A percentile compares a stretch with the other conserved stretches of the same genome.
Conservation (phyloP, 2,113 vertebrate genomes). For the Heliornis fulica region DNA sequence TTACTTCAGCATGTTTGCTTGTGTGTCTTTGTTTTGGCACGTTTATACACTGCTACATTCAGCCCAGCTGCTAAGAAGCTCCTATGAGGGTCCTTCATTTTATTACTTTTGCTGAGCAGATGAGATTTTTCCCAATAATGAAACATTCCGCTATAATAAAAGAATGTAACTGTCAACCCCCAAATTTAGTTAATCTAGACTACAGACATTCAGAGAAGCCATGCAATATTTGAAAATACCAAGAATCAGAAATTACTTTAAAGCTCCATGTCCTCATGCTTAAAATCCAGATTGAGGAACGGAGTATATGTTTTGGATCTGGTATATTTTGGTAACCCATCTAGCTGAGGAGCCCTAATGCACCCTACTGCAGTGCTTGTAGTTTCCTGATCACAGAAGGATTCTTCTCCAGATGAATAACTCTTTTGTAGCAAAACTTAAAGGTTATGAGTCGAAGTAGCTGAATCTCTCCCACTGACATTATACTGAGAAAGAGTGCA, state of each 20-base stretch:
- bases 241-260: neutral
- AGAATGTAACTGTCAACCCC: neutral
- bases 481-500: neutral
- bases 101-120: conserved; percentile 12
- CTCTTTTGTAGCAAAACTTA: neutral
- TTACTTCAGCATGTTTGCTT: neutral
- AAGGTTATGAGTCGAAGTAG: neutral
- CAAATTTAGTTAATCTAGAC: neutral
- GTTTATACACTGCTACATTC: neutral
- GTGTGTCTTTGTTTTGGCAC: neutral
- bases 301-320: neutral
- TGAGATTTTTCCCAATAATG: neutral
- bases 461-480: neutral
- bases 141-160: neutral
- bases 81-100: neutral
- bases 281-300: neutral
- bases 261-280: neutral
- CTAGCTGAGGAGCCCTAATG: neutral
- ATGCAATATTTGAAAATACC: neutral
- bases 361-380: neutral
- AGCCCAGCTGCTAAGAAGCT: neutral
- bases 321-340: neutral
- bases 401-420: neutral
- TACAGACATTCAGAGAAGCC: neutral
- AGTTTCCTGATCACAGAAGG: neutral